Conservation (phyloP, 2,888 invertebrate species). For the Meteorus colon region DNA sequence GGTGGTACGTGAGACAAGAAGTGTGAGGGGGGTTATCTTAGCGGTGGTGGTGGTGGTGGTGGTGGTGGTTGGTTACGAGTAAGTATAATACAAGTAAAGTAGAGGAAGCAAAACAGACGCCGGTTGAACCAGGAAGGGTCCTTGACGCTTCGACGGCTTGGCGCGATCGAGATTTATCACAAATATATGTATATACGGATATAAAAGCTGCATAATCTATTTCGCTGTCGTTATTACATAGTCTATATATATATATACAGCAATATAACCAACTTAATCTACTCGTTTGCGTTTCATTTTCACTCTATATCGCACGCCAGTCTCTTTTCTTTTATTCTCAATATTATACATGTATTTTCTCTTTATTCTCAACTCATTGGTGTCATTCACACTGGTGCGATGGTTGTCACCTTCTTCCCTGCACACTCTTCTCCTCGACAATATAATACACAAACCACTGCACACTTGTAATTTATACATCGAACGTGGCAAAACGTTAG, state of each 20-base stretch:
- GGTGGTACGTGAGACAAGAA: conserved; percentile 37
- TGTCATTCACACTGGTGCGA: conserved; percentile 44
- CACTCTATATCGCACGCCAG: conserved; percentile 31
- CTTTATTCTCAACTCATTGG: conserved; percentile 42
- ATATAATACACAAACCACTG: neutral
- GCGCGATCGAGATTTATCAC: conserved; percentile 58
- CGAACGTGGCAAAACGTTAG: conserved; percentile 11
- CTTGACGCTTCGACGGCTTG: conserved; percentile 53
- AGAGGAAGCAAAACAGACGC: conserved; percentile 12
- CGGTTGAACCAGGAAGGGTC: conserved; percentile 57
- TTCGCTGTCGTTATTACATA: conserved; percentile 14
- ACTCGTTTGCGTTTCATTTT: conserved; percentile 16
- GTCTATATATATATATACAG: conserved; percentile 7
- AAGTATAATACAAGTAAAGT: conserved; percentile 4
- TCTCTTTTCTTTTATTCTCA: conserved; percentile 40
- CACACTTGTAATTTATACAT: conserved; percentile 20
- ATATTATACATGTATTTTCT: conserved; percentile 43
- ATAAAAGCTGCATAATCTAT: conserved; percentile 46
- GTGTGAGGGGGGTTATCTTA: conserved; percentile 9
- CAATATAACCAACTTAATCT: conserved; percentile 15
- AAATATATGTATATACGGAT: conserved; percentile 37
- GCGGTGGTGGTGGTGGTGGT: neutral
- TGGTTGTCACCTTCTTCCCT: conserved; percentile 52
- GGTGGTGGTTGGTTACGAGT: conserved; percentile 7
- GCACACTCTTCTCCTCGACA: conserved; percentile 9